Evolutionary conservation across 2,797 vertebrate genomes (phyloP), one percentile per base, ranked within the genome.

Genomic region (Epinephelus awoara): DNA sequence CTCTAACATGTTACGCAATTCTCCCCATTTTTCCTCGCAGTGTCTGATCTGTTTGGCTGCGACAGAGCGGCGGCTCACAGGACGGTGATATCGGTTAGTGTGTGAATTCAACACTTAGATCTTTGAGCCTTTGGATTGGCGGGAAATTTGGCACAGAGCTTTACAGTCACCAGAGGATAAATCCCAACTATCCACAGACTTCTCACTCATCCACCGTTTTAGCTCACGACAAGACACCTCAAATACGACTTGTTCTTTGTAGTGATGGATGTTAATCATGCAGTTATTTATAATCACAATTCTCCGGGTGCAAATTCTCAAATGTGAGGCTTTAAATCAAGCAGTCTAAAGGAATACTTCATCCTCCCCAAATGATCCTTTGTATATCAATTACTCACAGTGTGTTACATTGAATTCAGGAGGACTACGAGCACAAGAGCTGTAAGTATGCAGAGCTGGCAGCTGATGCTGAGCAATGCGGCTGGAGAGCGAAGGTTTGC

Each of bases 91-190:
- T 42, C 1, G 2, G 40, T 72, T 52, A 19, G 34, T 27, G 18
- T 72, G 42, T 23, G 58, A 76, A 76, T 75, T 69, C 47, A 86
- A 59, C 23, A 25, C 66, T 74, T 82, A 65, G 25, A 80, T 80
- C 67, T 56, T 65, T 13, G 7, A 34, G 54, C 27, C 46, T 71
- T 71, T 72, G 54, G 44, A 64, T 50, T 62, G 34, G 23, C 62
- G 7, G 59, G 62, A 74, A 55, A 83, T 80, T 52, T 82, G 52
- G 70, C 56, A 61, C 34, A 49, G 44, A 46, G n/a, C 13, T 80
- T 51, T 72, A 18, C 34, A 19, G 58, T 69, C 57, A 54, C 44
- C 29, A 46, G 42, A 51, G 72, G 71, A 82, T 79, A 49, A 79
- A 68, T 76, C n/a, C 27, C 14, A 59, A 44, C 51, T 67, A 34